Evolutionary conservation across 2,888 invertebrate genomes (phyloP).

Genomic region (Eugnorisma glareosa): DNA sequence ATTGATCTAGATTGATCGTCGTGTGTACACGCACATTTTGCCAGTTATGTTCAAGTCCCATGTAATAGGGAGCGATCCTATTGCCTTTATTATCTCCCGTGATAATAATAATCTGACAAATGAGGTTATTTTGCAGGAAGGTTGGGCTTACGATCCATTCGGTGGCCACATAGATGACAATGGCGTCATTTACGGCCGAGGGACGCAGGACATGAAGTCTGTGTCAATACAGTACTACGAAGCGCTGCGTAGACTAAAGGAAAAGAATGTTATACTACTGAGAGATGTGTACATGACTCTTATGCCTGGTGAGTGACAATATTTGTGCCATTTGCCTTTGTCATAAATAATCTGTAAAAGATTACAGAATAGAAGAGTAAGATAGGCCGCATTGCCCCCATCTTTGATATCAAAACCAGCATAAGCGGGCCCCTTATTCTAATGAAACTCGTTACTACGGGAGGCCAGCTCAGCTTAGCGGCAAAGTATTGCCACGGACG

Average conservation of each 20-base stretch:
- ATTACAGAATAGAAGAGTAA: not conserved
- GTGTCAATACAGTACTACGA: conserved; percentile 92
- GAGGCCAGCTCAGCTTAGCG: not conserved
- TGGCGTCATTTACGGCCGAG: conserved; percentile 95
- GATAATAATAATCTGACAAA: not conserved
- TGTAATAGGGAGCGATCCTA: not conserved
- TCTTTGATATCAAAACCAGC: not conserved
- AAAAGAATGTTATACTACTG: conserved; percentile 82
- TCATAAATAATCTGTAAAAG: not conserved
- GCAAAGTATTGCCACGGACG: not conserved
- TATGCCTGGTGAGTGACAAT: conserved; percentile 90
- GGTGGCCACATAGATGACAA: conserved; percentile 94
- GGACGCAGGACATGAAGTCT: conserved; percentile 95
- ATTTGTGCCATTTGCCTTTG: not conserved
- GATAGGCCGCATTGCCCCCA: not conserved
- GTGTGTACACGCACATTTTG: not conserved
- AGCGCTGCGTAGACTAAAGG: conserved; percentile 90
- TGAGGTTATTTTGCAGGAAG: conserved; percentile 67
- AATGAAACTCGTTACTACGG: not conserved
- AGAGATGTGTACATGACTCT: conserved; percentile 92
- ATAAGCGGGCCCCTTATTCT: not conserved
- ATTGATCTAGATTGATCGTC: too few relatives aligned
- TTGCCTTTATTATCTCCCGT: not conserved
- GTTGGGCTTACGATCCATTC: conserved; percentile 96
- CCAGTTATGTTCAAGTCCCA: not conserved